These are phyloP conservation scores for Hypena proboscidalis DNA, from an alignment of 2,888 invertebrate genomes.

Conservation along the genomic window DNA sequence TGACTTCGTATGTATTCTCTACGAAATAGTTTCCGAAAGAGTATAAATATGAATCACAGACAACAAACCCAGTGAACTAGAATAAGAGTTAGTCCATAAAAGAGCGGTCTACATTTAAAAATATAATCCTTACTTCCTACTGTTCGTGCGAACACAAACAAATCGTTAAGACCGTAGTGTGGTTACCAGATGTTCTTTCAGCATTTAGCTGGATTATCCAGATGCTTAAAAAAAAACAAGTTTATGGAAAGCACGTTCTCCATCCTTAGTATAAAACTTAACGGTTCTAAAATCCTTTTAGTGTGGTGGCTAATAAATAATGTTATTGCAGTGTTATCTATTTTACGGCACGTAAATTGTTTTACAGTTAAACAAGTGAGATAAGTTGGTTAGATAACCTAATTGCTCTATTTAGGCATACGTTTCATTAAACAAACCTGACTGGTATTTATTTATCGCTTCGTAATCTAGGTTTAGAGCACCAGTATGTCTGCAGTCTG, in stretches of 20 bases:
- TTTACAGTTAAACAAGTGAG: conserved; percentile 5
- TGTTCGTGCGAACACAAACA: not conserved
- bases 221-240: conserved; percentile 9
- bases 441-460: too few species aligned
- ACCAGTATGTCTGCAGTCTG: too few species aligned
- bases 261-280: not conserved
- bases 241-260: conserved; percentile 9
- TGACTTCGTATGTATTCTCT: too few species aligned
- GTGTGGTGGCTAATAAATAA: not conserved
- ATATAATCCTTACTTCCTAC: conserved; percentile 10
- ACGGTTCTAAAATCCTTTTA: not conserved
- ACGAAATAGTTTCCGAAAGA: too few species aligned
- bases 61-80: conserved; percentile 5
- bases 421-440: too few species aligned
- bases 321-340: not conserved
- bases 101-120: conserved; percentile 15
- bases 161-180: not conserved
- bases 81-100: not conserved
- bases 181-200: conserved; percentile 4
- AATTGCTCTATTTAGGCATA: conserved; percentile 13
- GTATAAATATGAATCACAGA: conserved; percentile 2
- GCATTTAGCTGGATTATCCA: conserved; percentile 18
- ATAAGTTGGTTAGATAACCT: conserved; percentile 22
- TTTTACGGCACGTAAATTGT: not conserved
- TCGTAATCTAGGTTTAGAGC: too few species aligned